Evolutionary conservation across 1,140 invertebrate genomes (phyloP).

Genomic region (Drosophila pseudoananassae): DNA sequence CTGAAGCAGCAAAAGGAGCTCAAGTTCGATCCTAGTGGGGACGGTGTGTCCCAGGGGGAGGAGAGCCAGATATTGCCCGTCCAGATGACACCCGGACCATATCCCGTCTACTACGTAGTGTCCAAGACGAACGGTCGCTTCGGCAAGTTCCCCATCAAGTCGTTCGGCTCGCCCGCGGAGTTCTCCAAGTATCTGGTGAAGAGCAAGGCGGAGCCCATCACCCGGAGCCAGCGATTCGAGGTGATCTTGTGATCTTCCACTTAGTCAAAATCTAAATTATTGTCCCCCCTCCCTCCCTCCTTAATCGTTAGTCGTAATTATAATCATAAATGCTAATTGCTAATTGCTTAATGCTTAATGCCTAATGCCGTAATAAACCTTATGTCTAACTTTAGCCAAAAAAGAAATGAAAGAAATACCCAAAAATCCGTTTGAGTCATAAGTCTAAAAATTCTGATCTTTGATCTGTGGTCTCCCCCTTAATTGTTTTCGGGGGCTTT

Average conservation of each 20-base stretch:
- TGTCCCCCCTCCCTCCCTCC: not conserved
- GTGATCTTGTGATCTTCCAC: conserved; percentile 60
- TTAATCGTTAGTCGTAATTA: conserved; percentile 33
- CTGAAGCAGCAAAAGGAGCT: conserved; percentile 74
- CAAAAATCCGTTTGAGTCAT: conserved; percentile 30
- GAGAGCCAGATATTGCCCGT: conserved; percentile 49
- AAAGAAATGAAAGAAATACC: conserved; percentile 2
- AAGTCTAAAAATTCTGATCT: conserved; percentile 11
- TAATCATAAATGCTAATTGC: conserved; percentile 35
- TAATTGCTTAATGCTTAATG: conserved; percentile 45
- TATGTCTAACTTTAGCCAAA: conserved; percentile 35
- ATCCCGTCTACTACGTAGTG: conserved; percentile 77
- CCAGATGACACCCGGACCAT: conserved; percentile 73
- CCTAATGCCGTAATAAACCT: conserved; percentile 44
- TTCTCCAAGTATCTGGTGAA: conserved; percentile 77
- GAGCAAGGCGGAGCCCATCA: conserved; percentile 71
- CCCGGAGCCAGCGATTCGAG: conserved; percentile 55
- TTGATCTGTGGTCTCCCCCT: not conserved
- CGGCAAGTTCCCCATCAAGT: conserved; percentile 78
- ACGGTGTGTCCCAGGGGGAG: conserved; percentile 1
- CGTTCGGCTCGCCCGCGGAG: conserved; percentile 63
- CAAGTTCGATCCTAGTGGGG: conserved; percentile 43
- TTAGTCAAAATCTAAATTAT: conserved; percentile 56
- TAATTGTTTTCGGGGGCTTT: conserved; percentile 20
- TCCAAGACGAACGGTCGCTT: conserved; percentile 79